Conservation (phyloP, 1,140 invertebrate genomes). For the Laupala kohalensis region DNA sequence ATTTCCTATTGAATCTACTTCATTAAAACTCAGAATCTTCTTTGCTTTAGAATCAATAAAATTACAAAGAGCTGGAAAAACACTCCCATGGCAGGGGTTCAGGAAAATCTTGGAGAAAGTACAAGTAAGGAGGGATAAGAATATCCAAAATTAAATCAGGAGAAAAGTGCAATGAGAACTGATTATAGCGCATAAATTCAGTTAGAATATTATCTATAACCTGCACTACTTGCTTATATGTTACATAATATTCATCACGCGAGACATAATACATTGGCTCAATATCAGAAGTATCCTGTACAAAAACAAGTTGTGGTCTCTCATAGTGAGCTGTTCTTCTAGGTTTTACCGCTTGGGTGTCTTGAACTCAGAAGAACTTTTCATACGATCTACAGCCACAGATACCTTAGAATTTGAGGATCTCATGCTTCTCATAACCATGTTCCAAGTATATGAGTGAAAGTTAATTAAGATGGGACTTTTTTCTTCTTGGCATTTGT, state of each 20-base stretch:
- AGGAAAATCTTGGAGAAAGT: not conserved
- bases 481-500: too few relatives aligned
- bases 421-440: too few relatives aligned
- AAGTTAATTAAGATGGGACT: too few relatives aligned
- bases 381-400: too few relatives aligned
- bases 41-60: constrained; percentile 3
- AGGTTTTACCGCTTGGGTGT: too few relatives aligned
- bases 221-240: constrained; percentile 13
- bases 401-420: too few relatives aligned
- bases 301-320: too few relatives aligned
- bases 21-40: constrained; percentile 13
- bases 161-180: constrained; percentile 4
- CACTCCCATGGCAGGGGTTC: not conserved
- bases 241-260: constrained; percentile 10
- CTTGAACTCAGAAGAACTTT: too few relatives aligned
- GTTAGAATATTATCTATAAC: constrained; percentile 12
- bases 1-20: constrained; percentile 11
- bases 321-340: too few relatives aligned
- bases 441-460: too few relatives aligned
- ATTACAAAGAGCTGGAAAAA: not conserved
- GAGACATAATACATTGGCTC: constrained; percentile 1
- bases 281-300: not conserved
- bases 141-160: not conserved
- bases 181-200: constrained; percentile 3
- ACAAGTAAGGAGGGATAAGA: not conserved